Evolutionary conservation across 1,140 invertebrate genomes (phyloP).

Genomic region (Trachymyrmex septentrionalis): DNA sequence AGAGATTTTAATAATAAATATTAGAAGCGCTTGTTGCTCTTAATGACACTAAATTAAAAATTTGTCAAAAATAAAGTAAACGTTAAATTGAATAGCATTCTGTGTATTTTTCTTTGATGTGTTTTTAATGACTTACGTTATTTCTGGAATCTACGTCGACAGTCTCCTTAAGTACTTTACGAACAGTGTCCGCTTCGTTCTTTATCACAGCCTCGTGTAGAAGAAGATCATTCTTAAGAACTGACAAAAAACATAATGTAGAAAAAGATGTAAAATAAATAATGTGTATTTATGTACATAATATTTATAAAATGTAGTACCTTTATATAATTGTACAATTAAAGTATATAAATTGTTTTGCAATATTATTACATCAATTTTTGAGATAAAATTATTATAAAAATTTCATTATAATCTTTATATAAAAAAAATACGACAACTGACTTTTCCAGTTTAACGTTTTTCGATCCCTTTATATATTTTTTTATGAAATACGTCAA

Average conservation of each 20-base stretch:
- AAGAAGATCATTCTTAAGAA: constrained; percentile 89
- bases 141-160: constrained; percentile 91
- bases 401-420: not conserved
- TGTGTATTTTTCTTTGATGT: not conserved
- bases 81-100: not conserved
- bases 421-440: not conserved
- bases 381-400: not conserved
- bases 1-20: constrained; percentile 17
- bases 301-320: not conserved
- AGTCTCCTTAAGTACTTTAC: constrained; percentile 88
- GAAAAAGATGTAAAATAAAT: not conserved
- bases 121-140: constrained; percentile 87
- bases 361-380: not conserved
- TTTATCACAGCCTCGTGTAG: constrained; percentile 92
- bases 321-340: not conserved
- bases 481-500: not conserved
- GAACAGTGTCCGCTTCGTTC: constrained; percentile 89
- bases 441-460: not conserved
- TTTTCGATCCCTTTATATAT: not conserved
- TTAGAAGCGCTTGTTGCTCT: not conserved
- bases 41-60: not conserved
- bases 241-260: constrained; percentile 58
- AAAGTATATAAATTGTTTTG: not conserved
- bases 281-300: not conserved
- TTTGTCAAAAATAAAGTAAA: not conserved